Conservation (phyloP, 2,888 invertebrate species). For the Drosophila dives region DNA sequence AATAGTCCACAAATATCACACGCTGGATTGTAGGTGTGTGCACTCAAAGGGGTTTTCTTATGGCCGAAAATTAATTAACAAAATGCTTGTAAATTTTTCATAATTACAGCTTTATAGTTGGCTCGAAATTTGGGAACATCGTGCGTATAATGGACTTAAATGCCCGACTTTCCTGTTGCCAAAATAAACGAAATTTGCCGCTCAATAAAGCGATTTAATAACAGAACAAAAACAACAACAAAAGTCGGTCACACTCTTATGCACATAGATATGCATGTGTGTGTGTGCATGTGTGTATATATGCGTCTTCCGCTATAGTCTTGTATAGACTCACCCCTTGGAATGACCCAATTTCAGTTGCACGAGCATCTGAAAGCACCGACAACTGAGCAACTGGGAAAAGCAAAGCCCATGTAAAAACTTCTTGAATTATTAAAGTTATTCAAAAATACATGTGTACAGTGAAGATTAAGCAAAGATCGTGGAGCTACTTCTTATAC, state of each 20-base stretch:
- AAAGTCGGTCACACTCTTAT: constrained; percentile 20
- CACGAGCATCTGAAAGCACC: constrained; percentile 43
- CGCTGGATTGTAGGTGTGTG: constrained; percentile 42
- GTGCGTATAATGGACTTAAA: constrained; percentile 48
- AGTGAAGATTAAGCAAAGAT: constrained; percentile 25
- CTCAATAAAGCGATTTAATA: constrained; percentile 76
- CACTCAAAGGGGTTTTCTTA: constrained; percentile 42
- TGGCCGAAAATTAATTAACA: constrained; percentile 76
- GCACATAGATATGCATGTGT: constrained; percentile 13
- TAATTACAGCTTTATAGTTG: constrained; percentile 60
- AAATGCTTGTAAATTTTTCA: constrained; percentile 70
- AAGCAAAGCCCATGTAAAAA: constrained; percentile 28
- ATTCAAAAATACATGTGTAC: constrained; percentile 20
- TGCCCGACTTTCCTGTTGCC: constrained; percentile 50
- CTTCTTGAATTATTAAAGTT: constrained; percentile 16
- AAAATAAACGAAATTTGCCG: constrained; percentile 68
- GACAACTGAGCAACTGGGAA: constrained; percentile 49
- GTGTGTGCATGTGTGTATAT: not conserved
- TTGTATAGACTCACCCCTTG: constrained; percentile 43
- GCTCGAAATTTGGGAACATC: constrained; percentile 57
- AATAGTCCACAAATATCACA: constrained; percentile 34
- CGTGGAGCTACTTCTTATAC: not conserved
- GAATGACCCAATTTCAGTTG: constrained; percentile 49
- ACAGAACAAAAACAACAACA: constrained; percentile 32
- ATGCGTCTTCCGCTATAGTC: constrained; percentile 51